These are phyloP conservation scores for Acanthurus leucopareius DNA, from an alignment of 2,797 vertebrate genomes.

Conservation along the genomic window DNA sequence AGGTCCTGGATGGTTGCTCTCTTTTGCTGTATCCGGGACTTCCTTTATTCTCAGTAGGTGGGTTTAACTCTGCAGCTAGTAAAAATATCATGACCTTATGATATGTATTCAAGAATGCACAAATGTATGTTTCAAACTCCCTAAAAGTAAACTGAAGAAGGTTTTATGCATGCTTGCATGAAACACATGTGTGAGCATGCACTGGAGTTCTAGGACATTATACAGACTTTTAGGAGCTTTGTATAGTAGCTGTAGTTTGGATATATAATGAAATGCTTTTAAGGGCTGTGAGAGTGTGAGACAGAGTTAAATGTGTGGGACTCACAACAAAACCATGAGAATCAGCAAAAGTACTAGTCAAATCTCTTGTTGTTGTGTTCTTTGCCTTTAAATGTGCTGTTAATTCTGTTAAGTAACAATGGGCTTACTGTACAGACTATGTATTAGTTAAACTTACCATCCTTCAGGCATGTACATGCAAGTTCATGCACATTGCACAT, in stretches of 20 bases:
- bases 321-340: constrained; percentile 53
- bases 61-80: constrained; percentile 53
- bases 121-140: constrained; percentile 4
- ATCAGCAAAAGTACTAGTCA: constrained; percentile 29
- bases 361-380: constrained; percentile 34
- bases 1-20: constrained; percentile 51
- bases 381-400: constrained; percentile 9
- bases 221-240: no score
- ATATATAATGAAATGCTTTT: no score
- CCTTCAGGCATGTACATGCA: neutral
- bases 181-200: neutral
- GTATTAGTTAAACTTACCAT: neutral
- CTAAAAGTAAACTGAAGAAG: neutral
- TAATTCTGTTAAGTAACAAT: neutral
- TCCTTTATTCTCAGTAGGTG: constrained; percentile 70
- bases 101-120: constrained; percentile 19
- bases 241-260: no score
- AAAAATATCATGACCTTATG: constrained; percentile 57
- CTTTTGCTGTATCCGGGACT: constrained; percentile 54
- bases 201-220: neutral
- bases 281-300: constrained; percentile 22
- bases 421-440: neutral
- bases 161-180: neutral
- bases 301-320: constrained; percentile 39
- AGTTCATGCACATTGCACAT: constrained; percentile 15